Evolutionary conservation across 2,113 vertebrate genomes (phyloP), one percentile per base, ranked within the genome.

Genomic region (Perca fluviatilis): DNA sequence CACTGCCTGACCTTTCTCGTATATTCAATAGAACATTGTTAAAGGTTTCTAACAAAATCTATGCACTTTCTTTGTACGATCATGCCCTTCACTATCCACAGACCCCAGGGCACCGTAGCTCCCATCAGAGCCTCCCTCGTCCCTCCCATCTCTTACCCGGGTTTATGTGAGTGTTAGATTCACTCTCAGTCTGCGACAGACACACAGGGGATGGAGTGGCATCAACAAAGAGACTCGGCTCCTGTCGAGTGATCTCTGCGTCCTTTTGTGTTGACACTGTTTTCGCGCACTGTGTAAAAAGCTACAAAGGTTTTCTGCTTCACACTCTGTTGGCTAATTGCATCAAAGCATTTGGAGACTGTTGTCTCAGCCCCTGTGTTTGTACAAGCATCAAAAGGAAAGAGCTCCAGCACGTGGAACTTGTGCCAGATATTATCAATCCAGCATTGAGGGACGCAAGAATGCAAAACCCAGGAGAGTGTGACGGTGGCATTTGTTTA

Each of bases 241-340:
- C 80, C 84, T 80, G 89, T 90, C 83, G 56, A 87, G 86, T 87
- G 88, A 93, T 88, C 88, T 67, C 77, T 57, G 58, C 54, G 30
- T 91, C 87, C 84, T 84, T 91, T 91, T 85, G 85, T 88, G 85
- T 85, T 86, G 82, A 91, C 89, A 83, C 73, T 88, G 74, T 89
- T 91, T 88, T 84, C 49, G 33, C 36, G 46, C 53, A 33, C 68
- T 53, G 85, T 70, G 75, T 79, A 89, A 85, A 89, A 90, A 91
- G 81, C 90, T 91, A 91, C 93, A 93, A 94, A 94, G 92, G 87
- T 83, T 94, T 93, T 89, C 88, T 91, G 90, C 89, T 91, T 94
- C 93, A 89, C 88, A 91, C 92, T 84, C 88, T 89, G 91, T 82
- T 91, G 89, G 87, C 90, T 95, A 94, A 95, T 93, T 92, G 91